Evolutionary conservation across 2,113 vertebrate species (phyloP).

Genomic region (Egretta garzetta): DNA sequence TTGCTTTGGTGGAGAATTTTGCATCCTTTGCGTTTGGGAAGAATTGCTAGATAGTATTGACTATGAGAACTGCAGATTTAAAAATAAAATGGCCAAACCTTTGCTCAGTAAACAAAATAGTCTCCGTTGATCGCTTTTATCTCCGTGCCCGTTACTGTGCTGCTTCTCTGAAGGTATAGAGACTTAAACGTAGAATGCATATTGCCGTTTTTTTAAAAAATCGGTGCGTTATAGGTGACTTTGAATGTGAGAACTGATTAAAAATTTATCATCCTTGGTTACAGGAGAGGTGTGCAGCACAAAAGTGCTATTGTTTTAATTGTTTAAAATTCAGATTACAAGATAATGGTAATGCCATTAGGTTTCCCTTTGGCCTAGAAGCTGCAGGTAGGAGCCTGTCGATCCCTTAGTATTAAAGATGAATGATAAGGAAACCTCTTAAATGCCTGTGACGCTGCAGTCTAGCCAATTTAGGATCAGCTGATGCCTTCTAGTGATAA

Average conservation of each 20-base stretch:
- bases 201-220: not conserved
- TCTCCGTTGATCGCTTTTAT: not conserved
- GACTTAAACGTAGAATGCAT: no score
- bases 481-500: constrained; percentile 56
- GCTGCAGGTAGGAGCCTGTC: constrained; percentile 62
- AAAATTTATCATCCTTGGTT: constrained; percentile 11
- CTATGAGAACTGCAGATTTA: not conserved
- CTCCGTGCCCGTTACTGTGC: not conserved
- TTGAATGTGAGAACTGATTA: not conserved
- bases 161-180: not conserved
- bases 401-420: constrained; percentile 64
- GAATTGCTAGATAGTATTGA: constrained; percentile 23
- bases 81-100: not conserved
- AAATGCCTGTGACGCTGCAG: constrained; percentile 26
- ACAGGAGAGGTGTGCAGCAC: not conserved
- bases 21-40: constrained; percentile 1
- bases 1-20: not conserved
- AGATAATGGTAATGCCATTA: constrained; percentile 65
- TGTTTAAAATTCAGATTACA: constrained; percentile 69
- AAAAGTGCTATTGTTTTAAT: constrained; percentile 58
- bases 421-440: constrained; percentile 61
- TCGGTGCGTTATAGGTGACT: not conserved
- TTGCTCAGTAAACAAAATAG: not conserved
- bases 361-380: constrained; percentile 26
- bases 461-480: constrained; percentile 67